Conservation (phyloP, 2,888 invertebrate genomes). For the Platycheirus albimanus region DNA sequence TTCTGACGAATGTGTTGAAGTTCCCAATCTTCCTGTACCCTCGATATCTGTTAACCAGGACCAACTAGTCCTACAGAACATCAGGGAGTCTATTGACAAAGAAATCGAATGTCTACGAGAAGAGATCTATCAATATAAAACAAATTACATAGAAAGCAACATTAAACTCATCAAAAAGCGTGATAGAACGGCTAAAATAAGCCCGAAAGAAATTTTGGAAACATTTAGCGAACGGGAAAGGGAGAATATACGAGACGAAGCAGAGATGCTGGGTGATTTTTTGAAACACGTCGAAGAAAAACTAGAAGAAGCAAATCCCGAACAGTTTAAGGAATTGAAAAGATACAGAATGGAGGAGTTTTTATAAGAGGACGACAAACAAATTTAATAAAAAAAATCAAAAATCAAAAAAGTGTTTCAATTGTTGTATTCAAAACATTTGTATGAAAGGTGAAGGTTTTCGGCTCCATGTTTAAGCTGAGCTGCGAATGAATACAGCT, state of each 20-base stretch:
- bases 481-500: too few species aligned
- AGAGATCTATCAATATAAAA: constrained; percentile 74
- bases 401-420: background rate
- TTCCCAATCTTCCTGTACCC: constrained; percentile 17
- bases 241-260: constrained; percentile 75
- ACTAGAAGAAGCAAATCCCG: constrained; percentile 75
- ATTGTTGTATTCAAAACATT: too few species aligned
- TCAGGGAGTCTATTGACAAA: constrained; percentile 74
- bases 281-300: constrained; percentile 77
- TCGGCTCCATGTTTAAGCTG: too few species aligned
- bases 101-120: constrained; percentile 74
- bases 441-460: too few species aligned
- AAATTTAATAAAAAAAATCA: background rate
- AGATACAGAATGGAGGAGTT: constrained; percentile 50
- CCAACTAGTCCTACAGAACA: constrained; percentile 40
- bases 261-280: constrained; percentile 76
- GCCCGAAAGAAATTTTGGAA: constrained; percentile 45
- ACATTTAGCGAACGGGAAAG: constrained; percentile 74
- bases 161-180: constrained; percentile 35
- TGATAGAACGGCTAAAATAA: constrained; percentile 42
- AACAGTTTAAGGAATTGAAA: constrained; percentile 75
- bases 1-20: constrained; percentile 54
- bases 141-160: constrained; percentile 52
- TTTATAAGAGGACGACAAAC: background rate
- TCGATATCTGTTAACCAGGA: constrained; percentile 38